A percentile compares a stretch with the other conserved stretches of the same genome.
Conservation (phyloP, 2,113 vertebrate genomes). For the Spermophilus dauricus region DNA sequence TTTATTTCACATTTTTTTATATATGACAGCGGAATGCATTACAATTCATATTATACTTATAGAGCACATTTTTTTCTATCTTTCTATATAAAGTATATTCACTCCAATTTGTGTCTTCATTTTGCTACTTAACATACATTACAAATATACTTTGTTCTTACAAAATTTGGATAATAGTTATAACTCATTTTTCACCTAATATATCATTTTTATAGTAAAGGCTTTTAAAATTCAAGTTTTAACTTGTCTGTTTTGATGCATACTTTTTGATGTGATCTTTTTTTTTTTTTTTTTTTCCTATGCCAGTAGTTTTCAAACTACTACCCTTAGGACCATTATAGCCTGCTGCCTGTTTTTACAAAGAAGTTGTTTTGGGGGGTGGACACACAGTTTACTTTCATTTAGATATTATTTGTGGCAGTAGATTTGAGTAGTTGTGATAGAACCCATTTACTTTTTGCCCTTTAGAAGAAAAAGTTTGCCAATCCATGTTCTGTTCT, state of each 20-base stretch:
- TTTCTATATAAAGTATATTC: no score
- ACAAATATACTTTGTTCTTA: not conserved
- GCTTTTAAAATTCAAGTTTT: slow-evolving; percentile 19
- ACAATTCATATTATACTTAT: no score
- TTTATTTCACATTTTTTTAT: no score
- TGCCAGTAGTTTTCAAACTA: not conserved
- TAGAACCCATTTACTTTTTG: not conserved
- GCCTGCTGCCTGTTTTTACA: slow-evolving; percentile 6
- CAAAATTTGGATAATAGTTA: slow-evolving; percentile 4
- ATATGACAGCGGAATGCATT: no score
- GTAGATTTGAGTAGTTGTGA: not conserved
- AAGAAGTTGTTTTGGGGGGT: not conserved
- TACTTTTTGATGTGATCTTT: not conserved
- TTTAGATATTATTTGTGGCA: not conserved
- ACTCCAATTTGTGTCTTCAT: no score
- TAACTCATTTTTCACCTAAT: slow-evolving; percentile 37
- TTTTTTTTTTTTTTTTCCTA: not conserved
- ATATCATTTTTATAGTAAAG: not conserved
- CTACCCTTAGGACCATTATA: not conserved
- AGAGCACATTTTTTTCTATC: no score
- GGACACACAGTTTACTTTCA: not conserved
- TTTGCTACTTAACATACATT: not conserved
- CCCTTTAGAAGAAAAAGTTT: slow-evolving; percentile 42
- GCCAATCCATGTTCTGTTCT: not conserved
- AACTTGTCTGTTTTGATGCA: not conserved